Base-by-base conservation (phyloP, 2,888 invertebrate genomes). In the Camponotus fellah region DNA sequence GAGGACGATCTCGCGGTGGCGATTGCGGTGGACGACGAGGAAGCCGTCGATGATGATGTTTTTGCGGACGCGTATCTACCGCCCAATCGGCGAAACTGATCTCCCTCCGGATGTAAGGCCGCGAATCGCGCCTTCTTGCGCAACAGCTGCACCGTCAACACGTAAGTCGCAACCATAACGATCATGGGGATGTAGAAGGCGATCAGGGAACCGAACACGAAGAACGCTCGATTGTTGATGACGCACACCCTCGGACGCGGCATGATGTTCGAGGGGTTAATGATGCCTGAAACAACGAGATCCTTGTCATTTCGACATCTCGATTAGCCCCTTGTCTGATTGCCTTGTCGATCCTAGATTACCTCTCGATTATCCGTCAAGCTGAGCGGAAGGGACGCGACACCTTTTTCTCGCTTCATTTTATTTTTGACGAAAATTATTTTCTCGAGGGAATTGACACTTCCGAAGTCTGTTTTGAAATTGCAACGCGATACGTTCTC, bases 171-270 rank as follows among this genome's bases (percentile, higher is more conserved):
- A 86, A 99, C 97, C 99, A 99, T 99, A 91, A 98, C 98, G 89
- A 98, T 96, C 97, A 99, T 98, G 6, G 99, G 99, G 89, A 99
- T 97, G 96, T 99, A 99, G 95, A 99, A 99, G 53, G 99, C 98
- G 82, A 98, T 97, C 93, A 99, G 95, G 0, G 99, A 99, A 32
- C 99, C 99, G 94, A 98, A 98, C 76, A 98, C 97, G 96, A 98
- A 98, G 95, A 98, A 98, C 46, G 97, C 96, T 4, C 97, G 95
- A 95, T 98, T 98, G 95, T 98, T 98, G 94, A 98, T 98, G 85
- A 97, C 97, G 95, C 98, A 98, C 82, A 96, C 95, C 62, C 96
- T 96, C 65, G 97, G 96, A 75, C 97, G 96, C 8, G 98, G 98
- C 97, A 98, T 98, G 91, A 98, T 97, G 95, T 98, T 98, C 85